Conservation (phyloP, 2,888 invertebrate genomes). For the Apomyelois bistriatella region DNA sequence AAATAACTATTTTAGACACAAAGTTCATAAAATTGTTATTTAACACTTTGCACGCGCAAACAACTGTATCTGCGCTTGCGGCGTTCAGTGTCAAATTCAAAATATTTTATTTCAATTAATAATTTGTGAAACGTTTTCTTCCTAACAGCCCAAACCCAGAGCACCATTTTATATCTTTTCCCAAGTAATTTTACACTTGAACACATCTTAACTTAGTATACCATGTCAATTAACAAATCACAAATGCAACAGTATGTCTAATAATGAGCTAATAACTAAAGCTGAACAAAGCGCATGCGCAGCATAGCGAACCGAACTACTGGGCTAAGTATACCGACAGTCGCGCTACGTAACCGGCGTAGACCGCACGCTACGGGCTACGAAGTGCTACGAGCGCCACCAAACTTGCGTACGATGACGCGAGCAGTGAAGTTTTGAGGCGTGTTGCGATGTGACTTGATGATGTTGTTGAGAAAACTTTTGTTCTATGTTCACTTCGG, state of each 20-base stretch:
- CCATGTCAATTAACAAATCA: neutral
- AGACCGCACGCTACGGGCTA: slow-evolving; percentile 33
- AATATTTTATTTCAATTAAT: too few species aligned
- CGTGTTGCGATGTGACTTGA: slow-evolving; percentile 66
- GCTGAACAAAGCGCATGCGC: slow-evolving; percentile 59
- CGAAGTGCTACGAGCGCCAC: slow-evolving; percentile 36
- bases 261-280: neutral
- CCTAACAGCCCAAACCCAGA: too few species aligned
- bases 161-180: too few species aligned
- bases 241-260: neutral
- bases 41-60: too few species aligned
- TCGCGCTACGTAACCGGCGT: slow-evolving; percentile 39
- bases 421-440: slow-evolving; percentile 46
- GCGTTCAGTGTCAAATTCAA: too few species aligned
- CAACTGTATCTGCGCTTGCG: too few species aligned
- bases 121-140: too few species aligned
- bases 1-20: too few species aligned
- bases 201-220: neutral
- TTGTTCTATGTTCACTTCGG: slow-evolving; percentile 75
- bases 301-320: slow-evolving; percentile 32
- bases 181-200: too few species aligned
- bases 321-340: slow-evolving; percentile 40
- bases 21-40: too few species aligned
- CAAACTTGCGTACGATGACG: slow-evolving; percentile 46
- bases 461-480: slow-evolving; percentile 74